Evolutionary conservation across 2,888 invertebrate genomes (phyloP).

Genomic region (Pollenia labialis): DNA sequence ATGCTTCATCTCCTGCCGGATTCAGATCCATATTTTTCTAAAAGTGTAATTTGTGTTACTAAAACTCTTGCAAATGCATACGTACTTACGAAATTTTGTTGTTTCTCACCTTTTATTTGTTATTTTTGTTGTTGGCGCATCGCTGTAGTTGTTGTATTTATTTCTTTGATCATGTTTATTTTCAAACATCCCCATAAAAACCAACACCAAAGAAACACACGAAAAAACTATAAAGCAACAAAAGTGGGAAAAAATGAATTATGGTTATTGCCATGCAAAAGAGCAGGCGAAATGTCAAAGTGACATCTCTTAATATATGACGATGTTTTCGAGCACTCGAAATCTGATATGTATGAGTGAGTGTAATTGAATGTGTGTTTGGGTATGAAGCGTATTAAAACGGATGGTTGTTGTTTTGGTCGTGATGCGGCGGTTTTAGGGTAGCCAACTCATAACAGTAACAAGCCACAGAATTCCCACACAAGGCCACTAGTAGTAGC

Average conservation of each 20-base stretch:
- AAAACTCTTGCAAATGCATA: neutral
- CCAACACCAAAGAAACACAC: conserved; percentile 39
- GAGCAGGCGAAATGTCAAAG: conserved; percentile 84
- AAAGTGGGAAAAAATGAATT: conserved; percentile 82
- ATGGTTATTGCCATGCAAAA: conserved; percentile 84
- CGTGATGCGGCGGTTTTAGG: conserved; percentile 53
- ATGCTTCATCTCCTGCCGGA: no score
- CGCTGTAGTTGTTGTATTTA: conserved; percentile 40
- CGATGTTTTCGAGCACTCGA: conserved; percentile 84
- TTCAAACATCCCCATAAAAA: conserved; percentile 69
- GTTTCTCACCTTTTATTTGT: conserved; percentile 70
- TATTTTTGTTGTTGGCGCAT: conserved; percentile 25
- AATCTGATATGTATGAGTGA: conserved; percentile 83
- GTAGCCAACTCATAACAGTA: conserved; percentile 70
- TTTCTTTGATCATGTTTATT: conserved; percentile 57
- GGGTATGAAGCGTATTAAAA: neutral
- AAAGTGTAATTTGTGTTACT: conserved; percentile 8
- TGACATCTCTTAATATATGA: conserved; percentile 84
- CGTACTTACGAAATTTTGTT: conserved; percentile 10
- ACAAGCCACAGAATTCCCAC: conserved; percentile 74
- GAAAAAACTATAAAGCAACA: conserved; percentile 35
- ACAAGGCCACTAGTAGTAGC: conserved; percentile 69
- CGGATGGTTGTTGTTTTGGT: conserved; percentile 53
- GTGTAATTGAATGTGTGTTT: conserved; percentile 33
- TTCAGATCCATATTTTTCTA: neutral